Base-by-base conservation (phyloP, 2,113 vertebrate genomes). In the Boleophthalmus pectinirostris region DNA sequence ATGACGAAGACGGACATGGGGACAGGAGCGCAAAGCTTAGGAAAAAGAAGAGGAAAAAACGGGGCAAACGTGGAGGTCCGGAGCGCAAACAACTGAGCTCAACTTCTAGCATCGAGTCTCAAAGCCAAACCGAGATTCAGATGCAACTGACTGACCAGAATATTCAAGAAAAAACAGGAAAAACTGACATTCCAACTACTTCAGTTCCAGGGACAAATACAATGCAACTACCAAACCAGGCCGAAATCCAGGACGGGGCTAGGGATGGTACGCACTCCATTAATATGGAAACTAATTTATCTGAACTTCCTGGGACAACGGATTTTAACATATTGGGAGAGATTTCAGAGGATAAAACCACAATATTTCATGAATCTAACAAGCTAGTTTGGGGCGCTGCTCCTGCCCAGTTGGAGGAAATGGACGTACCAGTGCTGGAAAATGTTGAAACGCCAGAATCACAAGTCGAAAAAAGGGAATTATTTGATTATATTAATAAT, bases 1-100 rank as follows among this genome's bases (percentile, higher is more conserved):
- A 61, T 1, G 74, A 68, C 24, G 49, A 60, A 47, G 68, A 66
- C 76, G 68, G 21, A 65, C 29, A 38, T 4, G 33, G 57, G 38
- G 70, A 74, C 56, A 82, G 43, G 64, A 77, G 66, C 18, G 45
- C 68, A 51, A 82, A 81, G 56, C 25, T 61, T 51, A 77, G 43
- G 25, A 86, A 75, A 56, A 83, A 81, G 45, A 86, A 46, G 73
- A 81, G 68, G 51, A 83, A 79, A 70, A 86, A 81, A 76, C 83
- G 20, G 58, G 75, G 78, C 20, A 73, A 38, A 23, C 78, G 29
- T 67, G 71, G 64, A 21, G 80, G 68, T 11, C 1, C 33, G 2
- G 80, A 85, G 51, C 58, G 63, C n/a, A 82, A 81, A 20, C 29
- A 64, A 66, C 73, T 83, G 21, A 73, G 78, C 77, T 81, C 81